Percentiles rank a stretch among this genome's conserved stretches.
Evolutionary conservation across 2,113 vertebrate species (phyloP).

Genomic region (Xenotilapia flavipinnis): DNA sequence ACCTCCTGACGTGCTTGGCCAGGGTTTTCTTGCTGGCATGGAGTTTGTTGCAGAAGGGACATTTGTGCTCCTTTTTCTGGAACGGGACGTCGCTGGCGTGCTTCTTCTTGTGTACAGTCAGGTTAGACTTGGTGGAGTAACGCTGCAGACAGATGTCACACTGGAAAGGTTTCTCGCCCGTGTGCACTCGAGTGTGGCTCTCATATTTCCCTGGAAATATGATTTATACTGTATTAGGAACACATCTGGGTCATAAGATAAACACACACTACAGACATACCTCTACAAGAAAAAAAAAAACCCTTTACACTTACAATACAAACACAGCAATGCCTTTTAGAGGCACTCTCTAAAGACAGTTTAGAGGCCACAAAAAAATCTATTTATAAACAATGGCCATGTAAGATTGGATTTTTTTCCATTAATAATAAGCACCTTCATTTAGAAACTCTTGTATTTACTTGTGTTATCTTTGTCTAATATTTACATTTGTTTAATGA

Average conservation of each 20-base stretch:
- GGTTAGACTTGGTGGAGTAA: constrained; percentile 97
- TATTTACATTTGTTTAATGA: neutral
- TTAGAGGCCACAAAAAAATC: neutral
- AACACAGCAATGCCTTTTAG: neutral
- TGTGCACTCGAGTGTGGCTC: constrained; percentile 95
- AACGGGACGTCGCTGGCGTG: constrained; percentile 82
- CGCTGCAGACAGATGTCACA: constrained; percentile 95
- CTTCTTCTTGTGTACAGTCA: constrained; percentile 94
- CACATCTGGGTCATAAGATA: neutral
- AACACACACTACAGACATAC: neutral
- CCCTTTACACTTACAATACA: neutral
- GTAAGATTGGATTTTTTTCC: neutral
- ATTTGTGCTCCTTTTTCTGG: constrained; percentile 94
- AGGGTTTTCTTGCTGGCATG: constrained; percentile 97
- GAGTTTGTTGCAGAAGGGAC: constrained; percentile 91
- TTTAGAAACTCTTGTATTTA: neutral
- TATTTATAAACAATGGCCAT: neutral
- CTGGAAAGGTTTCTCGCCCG: constrained; percentile 95
- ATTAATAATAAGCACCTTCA: neutral
- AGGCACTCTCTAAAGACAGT: neutral
- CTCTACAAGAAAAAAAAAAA: neutral
- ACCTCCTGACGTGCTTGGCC: constrained; percentile 89
- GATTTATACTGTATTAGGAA: fast-evolving
- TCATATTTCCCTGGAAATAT: constrained; percentile 85
- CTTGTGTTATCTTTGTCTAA: neutral